phyloP scores from a whole-genome alignment of 2,113 vertebrate species.

The Hydrolagus affinis region DNA sequence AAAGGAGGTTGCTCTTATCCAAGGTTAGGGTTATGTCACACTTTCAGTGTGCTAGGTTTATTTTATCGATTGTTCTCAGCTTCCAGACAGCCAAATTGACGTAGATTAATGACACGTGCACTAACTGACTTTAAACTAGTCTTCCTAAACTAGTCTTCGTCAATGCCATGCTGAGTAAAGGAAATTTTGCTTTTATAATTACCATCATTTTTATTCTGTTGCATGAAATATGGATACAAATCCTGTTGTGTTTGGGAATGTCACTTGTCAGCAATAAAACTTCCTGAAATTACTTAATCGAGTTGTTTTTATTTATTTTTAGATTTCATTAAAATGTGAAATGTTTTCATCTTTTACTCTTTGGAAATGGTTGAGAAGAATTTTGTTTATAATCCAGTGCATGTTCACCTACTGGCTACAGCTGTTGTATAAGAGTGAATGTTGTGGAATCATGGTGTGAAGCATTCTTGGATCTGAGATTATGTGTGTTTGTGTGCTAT shows the following conservation, averaged over 20 bases:
- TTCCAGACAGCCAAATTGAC: slow-evolving; percentile 3
- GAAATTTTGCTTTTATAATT: slow-evolving; percentile 20
- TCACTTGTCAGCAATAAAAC: slow-evolving; percentile 29
- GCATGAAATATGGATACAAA: neutral
- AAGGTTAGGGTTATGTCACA: neutral
- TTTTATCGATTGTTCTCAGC: neutral
- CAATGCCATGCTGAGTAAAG: neutral
- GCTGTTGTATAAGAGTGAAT: neutral
- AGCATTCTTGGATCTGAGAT: too few relatives aligned
- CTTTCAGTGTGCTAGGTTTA: neutral
- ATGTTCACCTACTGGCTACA: neutral
- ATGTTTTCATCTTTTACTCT: neutral
- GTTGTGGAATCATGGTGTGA: too few relatives aligned
- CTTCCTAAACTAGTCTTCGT: neutral
- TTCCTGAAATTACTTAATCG: neutral
- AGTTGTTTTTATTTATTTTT: neutral
- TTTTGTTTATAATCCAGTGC: neutral
- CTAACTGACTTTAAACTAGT: slow-evolving; percentile 26
- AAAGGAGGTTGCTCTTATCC: neutral
- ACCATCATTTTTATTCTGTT: slow-evolving; percentile 11
- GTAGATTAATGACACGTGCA: slow-evolving; percentile 17
- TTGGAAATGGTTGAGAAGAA: too few relatives aligned
- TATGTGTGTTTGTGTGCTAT: too few relatives aligned
- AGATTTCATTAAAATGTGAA: neutral
- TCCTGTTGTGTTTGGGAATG: slow-evolving; percentile 23